These are phyloP conservation scores for Ameiurus melas DNA, from an alignment of 2,113 vertebrate genomes.

Conservation along the genomic window DNA sequence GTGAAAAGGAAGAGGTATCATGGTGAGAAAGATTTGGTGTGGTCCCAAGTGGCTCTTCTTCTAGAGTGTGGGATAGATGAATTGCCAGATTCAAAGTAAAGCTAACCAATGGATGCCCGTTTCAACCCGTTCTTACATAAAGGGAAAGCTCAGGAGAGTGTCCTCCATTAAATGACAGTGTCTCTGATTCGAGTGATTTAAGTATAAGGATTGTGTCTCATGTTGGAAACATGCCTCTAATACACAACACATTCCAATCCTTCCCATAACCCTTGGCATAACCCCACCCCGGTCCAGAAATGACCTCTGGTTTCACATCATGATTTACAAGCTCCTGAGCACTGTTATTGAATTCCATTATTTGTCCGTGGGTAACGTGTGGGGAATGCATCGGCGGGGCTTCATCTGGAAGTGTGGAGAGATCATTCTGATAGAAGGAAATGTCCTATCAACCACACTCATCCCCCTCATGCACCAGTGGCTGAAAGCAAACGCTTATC, in stretches of 20 bases:
- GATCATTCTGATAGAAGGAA: constrained; percentile 47
- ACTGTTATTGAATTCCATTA: constrained; percentile 50
- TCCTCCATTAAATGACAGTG: not conserved
- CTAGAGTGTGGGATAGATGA: constrained; percentile 39
- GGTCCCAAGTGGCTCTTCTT: not conserved
- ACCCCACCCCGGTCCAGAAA: constrained; percentile 12
- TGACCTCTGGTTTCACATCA: constrained; percentile 46
- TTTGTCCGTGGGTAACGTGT: constrained; percentile 41
- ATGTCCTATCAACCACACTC: constrained; percentile 32
- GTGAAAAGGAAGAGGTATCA: constrained; percentile 27
- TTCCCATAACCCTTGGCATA: constrained; percentile 2
- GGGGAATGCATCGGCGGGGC: constrained; percentile 41
- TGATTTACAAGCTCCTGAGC: constrained; percentile 51
- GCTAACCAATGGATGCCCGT: not conserved
- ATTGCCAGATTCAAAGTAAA: constrained; percentile 22
- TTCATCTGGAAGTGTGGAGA: constrained; percentile 32
- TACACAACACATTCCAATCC: constrained; percentile 4
- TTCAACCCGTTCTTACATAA: not conserved
- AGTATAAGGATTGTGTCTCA: constrained; percentile 5
- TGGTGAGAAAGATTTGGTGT: not conserved
- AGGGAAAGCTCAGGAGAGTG: not conserved
- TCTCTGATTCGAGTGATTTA: not conserved
- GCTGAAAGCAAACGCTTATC: constrained; percentile 28
- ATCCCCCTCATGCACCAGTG: constrained; percentile 31
- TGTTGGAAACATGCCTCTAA: constrained; percentile 5